Percentiles rank a stretch among this genome's conserved stretches.
Evolutionary conservation across 2,797 vertebrate species (phyloP).

Genomic region (Staurois parvus): DNA sequence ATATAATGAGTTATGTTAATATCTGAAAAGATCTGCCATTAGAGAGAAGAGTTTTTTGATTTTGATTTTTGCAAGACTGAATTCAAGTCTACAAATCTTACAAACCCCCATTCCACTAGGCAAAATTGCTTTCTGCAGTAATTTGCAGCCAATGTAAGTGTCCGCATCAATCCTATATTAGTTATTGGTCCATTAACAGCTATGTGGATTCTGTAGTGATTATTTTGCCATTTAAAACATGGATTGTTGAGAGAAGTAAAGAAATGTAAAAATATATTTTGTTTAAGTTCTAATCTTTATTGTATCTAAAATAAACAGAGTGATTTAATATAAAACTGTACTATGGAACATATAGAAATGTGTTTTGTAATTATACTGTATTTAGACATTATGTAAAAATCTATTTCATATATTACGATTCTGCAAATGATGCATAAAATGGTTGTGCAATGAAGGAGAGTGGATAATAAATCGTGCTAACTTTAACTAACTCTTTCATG

Average conservation of each 20-base stretch:
- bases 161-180: too few relatives aligned
- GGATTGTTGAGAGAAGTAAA: not conserved
- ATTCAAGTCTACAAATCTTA: too few relatives aligned
- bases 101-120: too few relatives aligned
- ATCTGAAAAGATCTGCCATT: too few relatives aligned
- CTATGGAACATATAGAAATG: not conserved
- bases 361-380: not conserved
- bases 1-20: too few relatives aligned
- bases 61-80: too few relatives aligned
- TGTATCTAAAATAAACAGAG: not conserved
- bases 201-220: not conserved
- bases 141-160: too few relatives aligned
- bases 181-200: too few relatives aligned
- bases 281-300: not conserved
- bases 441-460: not conserved
- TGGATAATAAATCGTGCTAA: slow-evolving; percentile 5
- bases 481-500: not conserved
- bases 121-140: too few relatives aligned
- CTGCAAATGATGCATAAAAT: slow-evolving; percentile 10
- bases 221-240: not conserved
- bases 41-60: too few relatives aligned
- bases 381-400: not conserved
- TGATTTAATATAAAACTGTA: not conserved
- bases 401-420: not conserved
- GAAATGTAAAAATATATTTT: not conserved